Conservation (phyloP, 2,113 vertebrate genomes). For the Lonchura striata region DNA sequence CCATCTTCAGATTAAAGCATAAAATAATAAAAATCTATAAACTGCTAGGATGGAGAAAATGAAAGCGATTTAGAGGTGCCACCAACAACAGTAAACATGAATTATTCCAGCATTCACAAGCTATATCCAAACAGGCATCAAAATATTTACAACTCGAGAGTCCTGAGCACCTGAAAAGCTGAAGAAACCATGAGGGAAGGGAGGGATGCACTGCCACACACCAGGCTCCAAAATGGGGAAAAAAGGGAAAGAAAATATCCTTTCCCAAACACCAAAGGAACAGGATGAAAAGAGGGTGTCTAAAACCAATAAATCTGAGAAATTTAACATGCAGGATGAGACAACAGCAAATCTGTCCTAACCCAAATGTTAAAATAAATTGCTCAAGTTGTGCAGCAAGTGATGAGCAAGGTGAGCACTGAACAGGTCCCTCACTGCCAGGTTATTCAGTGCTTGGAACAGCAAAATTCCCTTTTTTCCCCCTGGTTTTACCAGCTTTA, state of each 20-base stretch:
- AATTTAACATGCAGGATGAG: background rate
- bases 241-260: background rate
- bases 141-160: background rate
- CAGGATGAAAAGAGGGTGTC: rapidly evolving
- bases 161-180: background rate
- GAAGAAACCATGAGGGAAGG: background rate
- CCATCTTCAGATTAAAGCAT: background rate
- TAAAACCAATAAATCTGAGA: background rate
- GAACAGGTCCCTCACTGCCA: background rate
- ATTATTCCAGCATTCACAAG: background rate
- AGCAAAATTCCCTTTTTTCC: background rate
- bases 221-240: rapidly evolving
- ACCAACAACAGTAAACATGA: rapidly evolving
- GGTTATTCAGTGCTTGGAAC: background rate
- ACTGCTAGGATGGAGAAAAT: background rate
- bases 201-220: background rate
- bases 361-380: background rate
- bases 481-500: background rate
- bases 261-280: background rate
- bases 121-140: background rate
- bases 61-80: background rate
- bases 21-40: background rate
- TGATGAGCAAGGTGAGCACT: rapidly evolving
- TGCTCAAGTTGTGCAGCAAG: background rate
- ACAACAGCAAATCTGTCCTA: background rate